These are phyloP conservation scores for Athalia rosae DNA, from an alignment of 2,888 invertebrate species.

Conservation along the genomic window DNA sequence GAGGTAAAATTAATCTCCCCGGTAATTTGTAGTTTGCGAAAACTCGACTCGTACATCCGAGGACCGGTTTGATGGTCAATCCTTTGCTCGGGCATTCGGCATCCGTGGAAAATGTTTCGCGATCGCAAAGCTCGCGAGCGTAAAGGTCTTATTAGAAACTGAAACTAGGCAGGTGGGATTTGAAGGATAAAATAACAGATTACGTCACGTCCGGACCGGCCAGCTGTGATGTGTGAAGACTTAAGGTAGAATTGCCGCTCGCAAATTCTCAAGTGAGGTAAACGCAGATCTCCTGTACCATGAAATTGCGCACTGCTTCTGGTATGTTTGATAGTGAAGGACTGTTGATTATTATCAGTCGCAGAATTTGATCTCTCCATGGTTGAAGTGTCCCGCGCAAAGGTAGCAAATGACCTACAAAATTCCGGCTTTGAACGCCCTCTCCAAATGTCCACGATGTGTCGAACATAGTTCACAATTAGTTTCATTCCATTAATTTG, in stretches of 20 bases:
- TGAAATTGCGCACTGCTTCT: neutral
- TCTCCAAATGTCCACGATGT: no score
- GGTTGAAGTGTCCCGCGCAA: neutral
- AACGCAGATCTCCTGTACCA: neutral
- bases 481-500: no score
- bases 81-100: conserved; percentile 13
- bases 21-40: no score
- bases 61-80: conserved; percentile 22
- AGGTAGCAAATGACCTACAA: neutral
- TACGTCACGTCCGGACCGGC: conserved; percentile 5
- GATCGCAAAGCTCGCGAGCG: neutral
- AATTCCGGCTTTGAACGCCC: neutral
- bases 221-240: conserved; percentile 5
- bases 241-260: neutral
- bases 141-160: no score
- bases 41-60: conserved; percentile 7
- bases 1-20: no score
- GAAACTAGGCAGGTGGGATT: neutral
- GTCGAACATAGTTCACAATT: no score
- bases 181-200: conserved; percentile 16
- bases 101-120: conserved; percentile 20
- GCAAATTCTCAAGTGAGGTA: neutral
- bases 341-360: neutral
- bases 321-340: neutral
- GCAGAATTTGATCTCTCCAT: neutral